Evolutionary conservation across 1,140 invertebrate genomes (phyloP).

Genomic region (Conus ventricosus): DNA sequence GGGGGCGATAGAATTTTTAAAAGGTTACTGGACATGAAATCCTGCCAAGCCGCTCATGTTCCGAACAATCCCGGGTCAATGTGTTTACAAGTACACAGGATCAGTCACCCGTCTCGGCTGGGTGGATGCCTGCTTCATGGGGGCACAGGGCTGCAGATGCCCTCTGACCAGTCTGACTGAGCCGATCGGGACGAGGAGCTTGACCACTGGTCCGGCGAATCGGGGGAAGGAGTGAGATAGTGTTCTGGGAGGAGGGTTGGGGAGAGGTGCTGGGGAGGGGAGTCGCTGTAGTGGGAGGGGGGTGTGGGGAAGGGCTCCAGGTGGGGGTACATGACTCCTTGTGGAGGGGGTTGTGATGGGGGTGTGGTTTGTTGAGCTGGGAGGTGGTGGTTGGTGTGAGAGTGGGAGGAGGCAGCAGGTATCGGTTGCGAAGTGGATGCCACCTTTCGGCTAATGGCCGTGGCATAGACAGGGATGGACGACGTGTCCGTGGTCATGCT

Average conservation of each 20-base stretch:
- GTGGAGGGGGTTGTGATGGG: neutral
- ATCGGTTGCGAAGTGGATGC: conserved; percentile 17
- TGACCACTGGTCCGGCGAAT: conserved; percentile 95
- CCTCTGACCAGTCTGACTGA: conserved; percentile 95
- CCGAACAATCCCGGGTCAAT: too few relatives aligned
- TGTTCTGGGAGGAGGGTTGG: conserved; percentile 76
- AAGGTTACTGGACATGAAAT: too few relatives aligned
- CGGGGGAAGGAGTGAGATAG: conserved; percentile 93
- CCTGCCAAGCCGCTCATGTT: too few relatives aligned
- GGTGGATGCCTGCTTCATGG: conserved; percentile 43
- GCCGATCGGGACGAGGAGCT: conserved; percentile 90
- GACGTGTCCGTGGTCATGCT: conserved; percentile 46
- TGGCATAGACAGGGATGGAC: conserved; percentile 53
- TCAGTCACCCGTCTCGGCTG: conserved; percentile 31
- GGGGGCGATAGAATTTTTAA: too few relatives aligned
- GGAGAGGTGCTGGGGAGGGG: conserved; percentile 68
- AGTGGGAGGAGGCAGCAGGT: conserved; percentile 45
- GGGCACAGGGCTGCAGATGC: conserved; percentile 78
- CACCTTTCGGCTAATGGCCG: conserved; percentile 56
- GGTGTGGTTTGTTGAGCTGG: conserved; percentile 35
- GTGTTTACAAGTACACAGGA: conserved; percentile 40
- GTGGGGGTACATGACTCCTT: neutral
- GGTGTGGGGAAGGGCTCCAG: conserved; percentile 55
- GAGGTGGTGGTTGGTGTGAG: conserved; percentile 42
- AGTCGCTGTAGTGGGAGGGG: conserved; percentile 61